Evolutionary conservation across 2,113 vertebrate species (phyloP).

Genomic region (Rhizomys pruinosus): DNA sequence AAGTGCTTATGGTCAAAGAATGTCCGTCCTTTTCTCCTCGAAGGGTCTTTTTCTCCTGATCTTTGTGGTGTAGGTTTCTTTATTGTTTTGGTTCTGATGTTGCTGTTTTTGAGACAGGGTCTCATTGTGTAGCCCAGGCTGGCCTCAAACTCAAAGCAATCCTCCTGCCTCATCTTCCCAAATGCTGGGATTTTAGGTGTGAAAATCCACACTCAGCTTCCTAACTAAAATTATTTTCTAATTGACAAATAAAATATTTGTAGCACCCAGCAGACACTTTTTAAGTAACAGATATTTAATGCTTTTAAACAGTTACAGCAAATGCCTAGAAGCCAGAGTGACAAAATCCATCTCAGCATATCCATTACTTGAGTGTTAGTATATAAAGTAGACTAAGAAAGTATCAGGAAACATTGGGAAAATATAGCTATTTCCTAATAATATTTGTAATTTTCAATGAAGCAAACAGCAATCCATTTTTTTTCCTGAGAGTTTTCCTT

Average conservation of each 20-base stretch:
- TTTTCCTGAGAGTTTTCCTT: slow-evolving; percentile 18
- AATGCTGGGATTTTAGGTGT: too few species aligned
- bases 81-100: too few species aligned
- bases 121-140: too few species aligned
- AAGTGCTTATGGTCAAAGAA: not conserved
- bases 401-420: not conserved
- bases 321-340: not conserved
- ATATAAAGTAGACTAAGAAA: slow-evolving; percentile 25
- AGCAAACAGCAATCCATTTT: not conserved
- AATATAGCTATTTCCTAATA: not conserved
- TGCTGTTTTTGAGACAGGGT: too few species aligned
- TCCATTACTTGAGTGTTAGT: not conserved
- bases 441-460: slow-evolving; percentile 24
- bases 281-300: slow-evolving; percentile 37
- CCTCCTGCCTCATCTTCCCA: too few species aligned
- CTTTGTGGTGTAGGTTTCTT: too few species aligned
- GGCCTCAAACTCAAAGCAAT: too few species aligned
- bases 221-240: slow-evolving; percentile 32
- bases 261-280: not conserved
- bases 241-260: slow-evolving; percentile 12
- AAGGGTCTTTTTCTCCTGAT: not conserved
- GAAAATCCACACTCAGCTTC: not conserved
- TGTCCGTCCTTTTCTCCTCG: not conserved
- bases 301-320: slow-evolving; percentile 16
- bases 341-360: slow-evolving; percentile 7